Conservation (phyloP, 2,797 vertebrate species). For the Scolopax bukidnonensis region DNA sequence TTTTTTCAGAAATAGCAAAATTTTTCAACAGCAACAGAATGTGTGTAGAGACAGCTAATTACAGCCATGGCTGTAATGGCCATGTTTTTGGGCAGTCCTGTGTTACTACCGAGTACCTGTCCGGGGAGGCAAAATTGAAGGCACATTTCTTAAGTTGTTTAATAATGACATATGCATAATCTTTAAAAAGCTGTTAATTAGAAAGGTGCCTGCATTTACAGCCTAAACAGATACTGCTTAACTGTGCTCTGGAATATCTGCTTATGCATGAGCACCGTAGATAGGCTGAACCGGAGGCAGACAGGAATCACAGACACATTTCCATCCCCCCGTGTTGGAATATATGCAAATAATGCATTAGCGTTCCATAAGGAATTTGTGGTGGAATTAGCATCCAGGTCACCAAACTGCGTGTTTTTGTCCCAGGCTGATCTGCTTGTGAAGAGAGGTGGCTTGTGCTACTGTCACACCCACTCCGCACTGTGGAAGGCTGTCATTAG, state of each 20-base stretch:
- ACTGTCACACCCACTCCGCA: background rate
- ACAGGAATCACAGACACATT: background rate
- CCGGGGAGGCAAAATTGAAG: background rate
- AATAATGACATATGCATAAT: background rate
- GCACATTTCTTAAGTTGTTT: background rate
- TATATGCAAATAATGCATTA: slow-evolving; percentile 36
- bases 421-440: background rate
- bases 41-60: background rate
- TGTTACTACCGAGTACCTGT: background rate
- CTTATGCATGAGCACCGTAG: background rate
- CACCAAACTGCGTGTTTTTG: background rate
- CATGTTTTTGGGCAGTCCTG: background rate
- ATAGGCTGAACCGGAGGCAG: background rate
- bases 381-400: slow-evolving; percentile 39
- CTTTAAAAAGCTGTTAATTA: slow-evolving; percentile 5
- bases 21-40: background rate
- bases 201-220: background rate
- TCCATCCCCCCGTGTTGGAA: background rate
- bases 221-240: background rate
- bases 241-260: background rate
- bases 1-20: background rate
- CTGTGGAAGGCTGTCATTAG: slow-evolving; percentile 9
- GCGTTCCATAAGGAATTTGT: background rate
- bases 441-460: background rate
- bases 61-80: background rate